Conservation (phyloP, 2,888 invertebrate genomes). For the Caenorhabditis panamensis region DNA sequence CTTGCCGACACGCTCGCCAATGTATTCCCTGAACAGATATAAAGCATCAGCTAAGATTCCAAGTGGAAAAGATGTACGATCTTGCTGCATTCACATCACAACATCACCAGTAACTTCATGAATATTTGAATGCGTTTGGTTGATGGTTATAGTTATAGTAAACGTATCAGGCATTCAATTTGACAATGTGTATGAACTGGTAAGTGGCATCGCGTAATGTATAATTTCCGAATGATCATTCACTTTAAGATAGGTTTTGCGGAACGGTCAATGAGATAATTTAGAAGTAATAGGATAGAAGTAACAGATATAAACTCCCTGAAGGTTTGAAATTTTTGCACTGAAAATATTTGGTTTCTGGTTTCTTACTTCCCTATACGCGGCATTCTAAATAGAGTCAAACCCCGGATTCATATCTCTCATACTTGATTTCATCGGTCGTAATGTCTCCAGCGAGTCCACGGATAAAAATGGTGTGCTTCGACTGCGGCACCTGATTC, state of each 20-base stretch:
- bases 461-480: constrained; percentile 76
- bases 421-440: constrained; percentile 74
- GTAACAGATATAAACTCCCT: background rate
- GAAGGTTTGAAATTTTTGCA: constrained; percentile 6
- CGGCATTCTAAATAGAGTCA: background rate
- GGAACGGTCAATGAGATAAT: background rate
- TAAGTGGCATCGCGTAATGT: background rate
- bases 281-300: background rate
- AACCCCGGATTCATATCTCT: background rate
- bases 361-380: constrained; percentile 13
- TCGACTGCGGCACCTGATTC: constrained; percentile 78
- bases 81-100: constrained; percentile 8
- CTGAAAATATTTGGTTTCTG: background rate
- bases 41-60: background rate
- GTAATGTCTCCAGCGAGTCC: constrained; percentile 71
- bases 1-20: constrained; percentile 77
- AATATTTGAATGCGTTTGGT: background rate
- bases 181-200: background rate
- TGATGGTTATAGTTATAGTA: background rate
- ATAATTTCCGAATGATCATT: background rate
- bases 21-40: constrained; percentile 75
- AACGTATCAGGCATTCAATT: background rate
- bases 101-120: background rate
- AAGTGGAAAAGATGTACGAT: background rate
- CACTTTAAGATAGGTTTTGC: background rate